Conservation (phyloP, 2,888 invertebrate species). For the Epinotia nisella region DNA sequence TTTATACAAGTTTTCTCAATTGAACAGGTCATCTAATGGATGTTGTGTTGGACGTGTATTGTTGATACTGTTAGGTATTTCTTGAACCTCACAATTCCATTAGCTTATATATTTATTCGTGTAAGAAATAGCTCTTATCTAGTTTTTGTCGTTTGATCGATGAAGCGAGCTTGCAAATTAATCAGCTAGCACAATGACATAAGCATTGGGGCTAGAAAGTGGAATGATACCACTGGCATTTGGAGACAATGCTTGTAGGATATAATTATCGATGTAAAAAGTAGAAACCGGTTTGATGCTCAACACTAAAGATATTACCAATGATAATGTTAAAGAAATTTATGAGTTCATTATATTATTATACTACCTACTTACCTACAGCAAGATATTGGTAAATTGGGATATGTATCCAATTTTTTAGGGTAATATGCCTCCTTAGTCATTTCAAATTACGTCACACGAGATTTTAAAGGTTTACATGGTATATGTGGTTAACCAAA, state of each 20-base stretch:
- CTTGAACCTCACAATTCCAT: slow-evolving; percentile 64
- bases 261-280: slow-evolving; percentile 17
- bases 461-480: too few species aligned
- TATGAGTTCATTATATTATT: not conserved
- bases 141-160: slow-evolving; percentile 51
- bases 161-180: slow-evolving; percentile 55
- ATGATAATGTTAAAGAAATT: not conserved
- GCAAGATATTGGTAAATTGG: not conserved
- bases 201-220: slow-evolving; percentile 31
- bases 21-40: slow-evolving; percentile 43
- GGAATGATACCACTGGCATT: slow-evolving; percentile 20
- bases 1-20: slow-evolving; percentile 45
- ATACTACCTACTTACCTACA: not conserved
- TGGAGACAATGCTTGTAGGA: slow-evolving; percentile 31
- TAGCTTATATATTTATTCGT: slow-evolving; percentile 66
- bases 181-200: slow-evolving; percentile 25
- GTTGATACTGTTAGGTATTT: slow-evolving; percentile 48
- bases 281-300: slow-evolving; percentile 7
- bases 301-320: slow-evolving; percentile 11
- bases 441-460: too few species aligned
- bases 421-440: too few species aligned
- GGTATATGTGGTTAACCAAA: too few species aligned
- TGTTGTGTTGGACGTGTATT: slow-evolving; percentile 33
- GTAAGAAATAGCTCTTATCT: slow-evolving; percentile 59
- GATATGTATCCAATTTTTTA: too few species aligned